These are phyloP conservation scores for Apteryx owenii DNA, from an alignment of 2,113 vertebrate genomes.

Conservation along the genomic window DNA sequence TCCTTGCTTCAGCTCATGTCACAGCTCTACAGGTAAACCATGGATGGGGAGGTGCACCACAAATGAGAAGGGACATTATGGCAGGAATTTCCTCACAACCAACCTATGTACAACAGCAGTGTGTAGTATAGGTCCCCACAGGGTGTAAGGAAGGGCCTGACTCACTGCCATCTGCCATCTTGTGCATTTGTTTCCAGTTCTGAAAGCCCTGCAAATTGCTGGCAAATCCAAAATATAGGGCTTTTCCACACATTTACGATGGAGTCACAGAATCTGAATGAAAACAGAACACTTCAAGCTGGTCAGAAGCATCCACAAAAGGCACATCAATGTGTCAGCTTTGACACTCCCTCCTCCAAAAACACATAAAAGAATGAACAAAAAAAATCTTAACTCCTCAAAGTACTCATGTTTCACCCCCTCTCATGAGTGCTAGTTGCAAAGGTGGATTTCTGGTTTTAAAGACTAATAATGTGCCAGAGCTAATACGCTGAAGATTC, in stretches of 20 bases:
- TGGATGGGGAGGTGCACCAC: not conserved
- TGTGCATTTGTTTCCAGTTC: not conserved
- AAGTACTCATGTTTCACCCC: not conserved
- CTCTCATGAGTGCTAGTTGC: not conserved
- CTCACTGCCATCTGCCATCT: not conserved
- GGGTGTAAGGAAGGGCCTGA: not conserved
- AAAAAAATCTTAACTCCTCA: not conserved
- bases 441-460: not conserved
- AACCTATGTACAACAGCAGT: not conserved
- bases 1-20: not conserved
- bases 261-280: not conserved
- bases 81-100: not conserved
- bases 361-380: not conserved
- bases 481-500: not conserved
- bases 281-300: not conserved
- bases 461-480: not conserved
- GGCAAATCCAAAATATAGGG: not conserved
- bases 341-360: not conserved
- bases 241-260: not conserved
- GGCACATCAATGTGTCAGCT: not conserved
- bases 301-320: not conserved
- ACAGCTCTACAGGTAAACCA: not conserved
- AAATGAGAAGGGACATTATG: not conserved
- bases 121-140: no score
- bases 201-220: not conserved